Evolutionary conservation across 64 coral and sea anemone genomes (phyloP).

Genomic region (Stichodactyla mertensii): DNA sequence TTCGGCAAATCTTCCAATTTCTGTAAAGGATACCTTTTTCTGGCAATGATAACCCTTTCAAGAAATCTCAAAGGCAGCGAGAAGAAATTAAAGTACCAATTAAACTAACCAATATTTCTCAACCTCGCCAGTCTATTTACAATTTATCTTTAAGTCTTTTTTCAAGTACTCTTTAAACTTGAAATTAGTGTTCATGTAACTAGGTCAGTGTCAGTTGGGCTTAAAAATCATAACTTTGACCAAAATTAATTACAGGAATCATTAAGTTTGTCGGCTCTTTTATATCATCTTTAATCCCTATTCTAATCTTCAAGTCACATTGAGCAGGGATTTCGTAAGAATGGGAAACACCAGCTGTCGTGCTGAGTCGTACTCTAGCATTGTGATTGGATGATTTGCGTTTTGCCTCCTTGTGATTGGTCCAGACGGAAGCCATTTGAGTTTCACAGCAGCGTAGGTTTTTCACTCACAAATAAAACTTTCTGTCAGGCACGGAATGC

Average conservation of each 20-base stretch:
- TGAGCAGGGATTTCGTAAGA: not conserved
- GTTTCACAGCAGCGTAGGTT: not conserved
- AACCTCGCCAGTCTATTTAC: too few species aligned
- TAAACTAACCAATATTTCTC: too few species aligned
- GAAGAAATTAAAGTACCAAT: too few species aligned
- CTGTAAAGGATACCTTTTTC: too few species aligned
- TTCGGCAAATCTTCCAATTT: too few species aligned
- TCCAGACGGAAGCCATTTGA: not conserved
- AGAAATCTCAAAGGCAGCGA: too few species aligned
- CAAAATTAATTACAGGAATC: not conserved
- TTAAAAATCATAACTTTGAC: not conserved
- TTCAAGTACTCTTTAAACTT: not conserved
- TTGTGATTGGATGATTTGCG: not conserved
- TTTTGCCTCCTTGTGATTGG: not conserved
- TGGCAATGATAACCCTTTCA: too few species aligned
- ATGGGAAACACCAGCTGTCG: not conserved
- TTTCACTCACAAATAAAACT: not conserved
- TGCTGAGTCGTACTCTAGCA: not conserved
- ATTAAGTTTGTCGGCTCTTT: not conserved
- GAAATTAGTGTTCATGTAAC: not conserved
- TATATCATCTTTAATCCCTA: not conserved
- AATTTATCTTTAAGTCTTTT: too few species aligned
- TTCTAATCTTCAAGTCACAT: not conserved
- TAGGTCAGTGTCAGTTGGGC: not conserved
- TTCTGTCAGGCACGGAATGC: slow-evolving; percentile 1